Evolutionary conservation across 2,797 vertebrate species (phyloP), one percentile per base, ranked within the genome.

Genomic region (Dryobates pubescens): DNA sequence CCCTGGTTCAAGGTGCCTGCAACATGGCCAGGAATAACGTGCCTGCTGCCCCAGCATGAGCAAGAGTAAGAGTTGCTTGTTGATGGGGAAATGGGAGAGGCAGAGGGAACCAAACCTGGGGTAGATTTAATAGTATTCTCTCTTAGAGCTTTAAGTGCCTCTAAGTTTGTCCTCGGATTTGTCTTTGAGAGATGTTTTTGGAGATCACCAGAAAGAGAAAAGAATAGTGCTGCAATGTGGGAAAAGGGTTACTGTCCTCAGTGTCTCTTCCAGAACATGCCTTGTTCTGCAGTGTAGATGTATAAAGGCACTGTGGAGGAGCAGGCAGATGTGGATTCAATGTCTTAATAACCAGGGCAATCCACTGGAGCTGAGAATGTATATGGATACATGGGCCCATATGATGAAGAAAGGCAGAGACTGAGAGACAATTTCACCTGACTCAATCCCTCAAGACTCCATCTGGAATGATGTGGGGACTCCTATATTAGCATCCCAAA

Each of bases 261-360:
- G 15, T 0, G 0, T 22, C 26, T 16, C 29, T 65, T 8, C 16
- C 0, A 0, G 36, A 27, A 41, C 6, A 3, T 17, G 32, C 9
- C 30, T 85, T 0, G 0, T 63, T 74, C 34, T 56, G 30, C 65
- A 75, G 13, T 26, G 56, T 32, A 41, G 36, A 19, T 6, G 4
- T 3, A 9, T 3, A 22, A 49, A 57, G 23, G 17, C 43, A 59
- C 2, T 0, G 0, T 9, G 36, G 36, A 83, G 57, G 15, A 84
- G 18, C 17, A 61, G 10, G 23, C 24, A 70, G 54, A 18, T 72
- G n/a, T 49, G 30, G 18, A 75, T 63, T 59, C 34, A 64, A 3
- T 27, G 69, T 29, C 36, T 9, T 71, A 62, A 3, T 23, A 45
- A 41, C 4, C 26, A 88, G 13, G 15, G 29, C 32, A 47, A 16